Evolutionary conservation across 1,140 invertebrate species (phyloP).

Genomic region (Halyomorpha halys): DNA sequence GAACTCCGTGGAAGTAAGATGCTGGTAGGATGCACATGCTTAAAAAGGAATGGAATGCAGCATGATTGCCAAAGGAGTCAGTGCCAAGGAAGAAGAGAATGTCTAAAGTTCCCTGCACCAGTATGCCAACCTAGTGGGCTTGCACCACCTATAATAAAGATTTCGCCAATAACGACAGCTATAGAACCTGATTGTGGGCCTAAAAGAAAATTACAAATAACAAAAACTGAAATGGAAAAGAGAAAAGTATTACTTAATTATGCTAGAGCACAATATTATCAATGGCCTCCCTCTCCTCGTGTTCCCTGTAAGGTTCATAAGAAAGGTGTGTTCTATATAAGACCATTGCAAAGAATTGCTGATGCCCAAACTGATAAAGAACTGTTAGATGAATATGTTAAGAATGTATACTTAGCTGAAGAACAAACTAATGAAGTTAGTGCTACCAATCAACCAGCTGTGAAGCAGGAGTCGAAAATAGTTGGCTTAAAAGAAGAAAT

Average conservation of each 20-base stretch:
- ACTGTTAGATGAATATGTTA: neutral
- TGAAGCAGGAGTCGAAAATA: no score
- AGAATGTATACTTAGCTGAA: no score
- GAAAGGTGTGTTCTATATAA: slow-evolving; percentile 9
- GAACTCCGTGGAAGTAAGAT: slow-evolving; percentile 54
- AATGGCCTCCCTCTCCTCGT: neutral
- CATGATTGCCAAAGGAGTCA: slow-evolving; percentile 55
- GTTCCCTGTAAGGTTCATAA: slow-evolving; percentile 6
- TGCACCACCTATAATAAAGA: neutral
- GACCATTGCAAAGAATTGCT: slow-evolving; percentile 2
- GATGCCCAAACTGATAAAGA: slow-evolving; percentile 1
- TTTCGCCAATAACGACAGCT: neutral
- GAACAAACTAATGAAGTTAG: no score
- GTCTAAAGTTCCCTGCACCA: slow-evolving; percentile 53
- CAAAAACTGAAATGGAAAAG: slow-evolving; percentile 1
- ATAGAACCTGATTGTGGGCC: neutral
- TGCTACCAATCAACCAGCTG: no score
- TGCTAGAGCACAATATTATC: neutral
- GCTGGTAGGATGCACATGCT: slow-evolving; percentile 56
- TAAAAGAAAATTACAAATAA: neutral
- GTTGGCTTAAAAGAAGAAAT: no score
- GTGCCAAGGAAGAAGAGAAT: slow-evolving; percentile 54
- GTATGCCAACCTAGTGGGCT: slow-evolving; percentile 43
- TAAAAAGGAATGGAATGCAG: slow-evolving; percentile 60
- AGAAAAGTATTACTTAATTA: neutral